These are phyloP conservation scores for Cacoxenus indagator DNA, from an alignment of 2,888 invertebrate species.

Conservation along the genomic window DNA sequence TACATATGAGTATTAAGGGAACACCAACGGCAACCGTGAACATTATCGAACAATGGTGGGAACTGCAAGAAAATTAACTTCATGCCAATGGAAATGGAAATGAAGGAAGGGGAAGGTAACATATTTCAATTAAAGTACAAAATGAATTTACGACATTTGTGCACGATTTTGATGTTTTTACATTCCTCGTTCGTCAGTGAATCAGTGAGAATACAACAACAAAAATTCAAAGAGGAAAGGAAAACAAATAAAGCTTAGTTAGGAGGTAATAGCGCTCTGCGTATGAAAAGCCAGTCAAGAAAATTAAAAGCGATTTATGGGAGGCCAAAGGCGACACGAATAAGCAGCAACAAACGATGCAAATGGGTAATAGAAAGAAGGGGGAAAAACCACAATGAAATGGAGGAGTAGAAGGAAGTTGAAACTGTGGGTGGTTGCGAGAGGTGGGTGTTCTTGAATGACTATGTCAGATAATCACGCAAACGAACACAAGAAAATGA, in stretches of 20 bases:
- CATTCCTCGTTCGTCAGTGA: background rate
- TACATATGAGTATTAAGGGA: background rate
- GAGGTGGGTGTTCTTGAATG: background rate
- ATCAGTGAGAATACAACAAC: too few relatives aligned
- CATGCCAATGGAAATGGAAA: background rate
- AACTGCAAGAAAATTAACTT: background rate
- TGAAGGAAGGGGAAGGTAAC: constrained; percentile 30
- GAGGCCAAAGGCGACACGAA: background rate
- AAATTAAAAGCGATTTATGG: background rate
- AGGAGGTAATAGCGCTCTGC: background rate
- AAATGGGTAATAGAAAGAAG: background rate
- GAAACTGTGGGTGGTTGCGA: too few relatives aligned
- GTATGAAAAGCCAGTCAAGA: background rate
- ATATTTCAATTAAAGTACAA: constrained; percentile 60
- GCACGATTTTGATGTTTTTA: background rate
- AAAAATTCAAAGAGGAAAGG: too few relatives aligned
- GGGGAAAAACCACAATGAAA: background rate
- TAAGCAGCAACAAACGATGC: background rate
- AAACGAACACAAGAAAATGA: background rate
- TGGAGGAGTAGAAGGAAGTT: background rate
- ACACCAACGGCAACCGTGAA: background rate
- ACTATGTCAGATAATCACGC: background rate
- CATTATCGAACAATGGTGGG: background rate
- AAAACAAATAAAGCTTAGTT: background rate
- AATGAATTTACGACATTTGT: constrained; percentile 50